Conservation (phyloP, 92 coral and sea anemone genomes). For the Palythoa grandis region DNA sequence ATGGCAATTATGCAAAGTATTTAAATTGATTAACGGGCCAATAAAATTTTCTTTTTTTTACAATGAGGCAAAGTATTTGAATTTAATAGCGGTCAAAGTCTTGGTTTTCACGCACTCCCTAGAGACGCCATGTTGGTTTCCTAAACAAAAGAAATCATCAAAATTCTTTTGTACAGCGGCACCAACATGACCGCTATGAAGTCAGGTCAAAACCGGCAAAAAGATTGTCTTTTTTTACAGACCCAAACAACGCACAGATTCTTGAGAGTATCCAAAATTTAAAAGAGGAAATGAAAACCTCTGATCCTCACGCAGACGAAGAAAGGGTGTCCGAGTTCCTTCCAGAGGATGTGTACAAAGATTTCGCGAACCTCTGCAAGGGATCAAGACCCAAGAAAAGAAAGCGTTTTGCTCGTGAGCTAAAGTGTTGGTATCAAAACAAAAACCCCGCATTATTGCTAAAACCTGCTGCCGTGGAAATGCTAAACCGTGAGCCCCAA, state of each 20-base stretch:
- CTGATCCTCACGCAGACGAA: background rate
- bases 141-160: no score
- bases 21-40: background rate
- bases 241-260: slow-evolving; percentile 4
- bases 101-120: no score
- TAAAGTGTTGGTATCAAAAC: slow-evolving; percentile 46
- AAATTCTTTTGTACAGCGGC: no score
- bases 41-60: no score
- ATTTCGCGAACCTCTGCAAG: slow-evolving; percentile 4
- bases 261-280: background rate
- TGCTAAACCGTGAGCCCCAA: slow-evolving; percentile 45
- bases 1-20: background rate
- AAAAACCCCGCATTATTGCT: slow-evolving; percentile 38
- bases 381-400: background rate
- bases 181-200: no score
- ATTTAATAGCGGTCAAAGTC: no score
- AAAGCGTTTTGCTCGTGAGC: background rate
- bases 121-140: no score
- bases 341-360: background rate
- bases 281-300: background rate
- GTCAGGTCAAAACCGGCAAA: no score
- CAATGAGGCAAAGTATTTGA: no score
- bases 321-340: background rate
- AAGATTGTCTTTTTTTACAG: background rate
- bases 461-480: slow-evolving; percentile 53